A percentile compares a stretch with the other conserved stretches of the same genome.
These are phyloP conservation scores for Callopanchax toddi DNA, from an alignment of 2,113 vertebrate genomes.

Conservation along the genomic window DNA sequence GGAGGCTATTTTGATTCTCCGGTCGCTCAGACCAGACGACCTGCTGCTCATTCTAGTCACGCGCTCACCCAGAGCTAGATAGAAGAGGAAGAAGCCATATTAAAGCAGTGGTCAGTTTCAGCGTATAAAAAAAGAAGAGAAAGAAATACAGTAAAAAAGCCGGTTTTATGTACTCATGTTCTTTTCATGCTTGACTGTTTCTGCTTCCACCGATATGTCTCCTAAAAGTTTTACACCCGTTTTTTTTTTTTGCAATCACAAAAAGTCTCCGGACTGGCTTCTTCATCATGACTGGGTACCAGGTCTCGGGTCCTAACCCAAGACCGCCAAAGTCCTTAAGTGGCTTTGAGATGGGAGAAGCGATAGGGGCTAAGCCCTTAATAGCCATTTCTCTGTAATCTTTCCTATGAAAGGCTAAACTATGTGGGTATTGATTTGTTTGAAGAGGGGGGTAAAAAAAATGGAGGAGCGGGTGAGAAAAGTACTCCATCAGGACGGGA, in stretches of 20 bases:
- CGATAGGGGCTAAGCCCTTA: constrained; percentile 85
- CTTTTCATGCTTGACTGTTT: constrained; percentile 33
- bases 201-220: constrained; percentile 45
- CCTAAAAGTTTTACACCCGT: constrained; percentile 53
- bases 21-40: constrained; percentile 47
- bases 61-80: constrained; percentile 32
- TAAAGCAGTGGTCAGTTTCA: constrained; percentile 47
- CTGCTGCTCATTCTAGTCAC: constrained; percentile 65
- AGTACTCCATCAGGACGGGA: constrained; percentile 81
- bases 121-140: constrained; percentile 42
- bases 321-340: constrained; percentile 79
- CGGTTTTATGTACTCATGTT: constrained; percentile 41
- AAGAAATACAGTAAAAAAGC: constrained; percentile 54
- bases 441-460: constrained; percentile 70
- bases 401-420: constrained; percentile 86
- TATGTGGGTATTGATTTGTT: constrained; percentile 85
- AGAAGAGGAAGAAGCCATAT: constrained; percentile 57
- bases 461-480: constrained; percentile 68
- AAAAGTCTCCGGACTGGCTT: constrained; percentile 49
- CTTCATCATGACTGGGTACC: constrained; percentile 61
- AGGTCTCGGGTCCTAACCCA: constrained; percentile 75
- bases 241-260: too few relatives aligned
- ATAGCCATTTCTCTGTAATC: constrained; percentile 88
- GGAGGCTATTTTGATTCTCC: constrained; percentile 78
- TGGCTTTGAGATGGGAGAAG: constrained; percentile 83